Conservation (phyloP, 1,140 invertebrate species). For the Pachypeltis micranthus region DNA sequence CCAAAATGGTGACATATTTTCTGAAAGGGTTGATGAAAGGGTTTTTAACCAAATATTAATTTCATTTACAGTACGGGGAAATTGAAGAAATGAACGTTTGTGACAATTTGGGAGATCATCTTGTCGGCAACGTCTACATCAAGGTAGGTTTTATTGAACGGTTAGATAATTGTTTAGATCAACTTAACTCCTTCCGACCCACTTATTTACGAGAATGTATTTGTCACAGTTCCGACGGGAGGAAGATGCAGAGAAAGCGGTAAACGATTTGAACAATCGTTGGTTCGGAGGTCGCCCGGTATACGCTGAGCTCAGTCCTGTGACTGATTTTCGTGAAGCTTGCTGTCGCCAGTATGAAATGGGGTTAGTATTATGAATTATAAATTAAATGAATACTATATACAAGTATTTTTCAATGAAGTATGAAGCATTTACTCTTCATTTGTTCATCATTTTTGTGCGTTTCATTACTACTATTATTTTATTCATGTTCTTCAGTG, state of each 20-base stretch:
- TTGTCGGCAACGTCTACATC: conserved; percentile 97
- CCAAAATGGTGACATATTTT: too few species aligned
- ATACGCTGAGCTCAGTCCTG: conserved; percentile 93
- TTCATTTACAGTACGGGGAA: conserved; percentile 69
- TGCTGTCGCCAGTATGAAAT: conserved; percentile 99
- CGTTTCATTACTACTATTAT: too few species aligned
- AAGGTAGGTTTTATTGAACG: conserved; percentile 48
- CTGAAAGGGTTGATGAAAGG: too few species aligned
- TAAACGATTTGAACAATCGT: conserved; percentile 91
- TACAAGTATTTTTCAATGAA: not conserved
- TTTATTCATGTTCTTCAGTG: conserved; percentile 48
- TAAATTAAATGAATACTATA: not conserved
- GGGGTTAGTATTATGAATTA: conserved; percentile 56
- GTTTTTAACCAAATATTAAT: too few species aligned
- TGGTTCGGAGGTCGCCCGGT: conserved; percentile 99
- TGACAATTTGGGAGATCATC: conserved; percentile 95
- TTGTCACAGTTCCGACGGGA: conserved; percentile 78
- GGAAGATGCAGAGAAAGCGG: conserved; percentile 95
- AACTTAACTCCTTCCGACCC: too few species aligned
- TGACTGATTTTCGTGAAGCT: conserved; percentile 97
- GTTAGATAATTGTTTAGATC: too few species aligned
- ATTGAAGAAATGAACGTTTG: conserved; percentile 99
- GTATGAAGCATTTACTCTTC: not conserved
- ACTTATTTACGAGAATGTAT: too few species aligned
- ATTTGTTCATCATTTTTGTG: conserved; percentile 4